Conservation (phyloP, 2,888 invertebrate genomes). For the Pseudococcus viburni region DNA sequence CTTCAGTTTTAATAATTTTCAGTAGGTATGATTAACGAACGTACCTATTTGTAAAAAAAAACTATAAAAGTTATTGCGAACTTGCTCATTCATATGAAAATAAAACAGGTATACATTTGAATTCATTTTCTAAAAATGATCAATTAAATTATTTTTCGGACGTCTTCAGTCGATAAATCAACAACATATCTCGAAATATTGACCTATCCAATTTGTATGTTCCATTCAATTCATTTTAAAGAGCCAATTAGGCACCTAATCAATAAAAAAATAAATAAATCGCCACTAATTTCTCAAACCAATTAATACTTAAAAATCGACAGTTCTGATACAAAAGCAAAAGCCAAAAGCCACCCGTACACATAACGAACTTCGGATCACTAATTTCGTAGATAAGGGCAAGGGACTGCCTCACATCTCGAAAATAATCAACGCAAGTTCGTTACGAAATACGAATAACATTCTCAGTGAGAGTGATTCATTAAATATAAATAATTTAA, state of each 20-base stretch:
- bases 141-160: too few species aligned
- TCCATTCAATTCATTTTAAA: too few species aligned
- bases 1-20: too few species aligned
- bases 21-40: too few species aligned
- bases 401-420: background rate
- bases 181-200: too few species aligned
- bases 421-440: background rate
- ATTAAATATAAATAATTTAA: background rate
- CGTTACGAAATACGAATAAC: conserved; percentile 9
- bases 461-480: conserved; percentile 8
- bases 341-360: background rate
- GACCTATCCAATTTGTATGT: too few species aligned
- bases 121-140: too few species aligned
- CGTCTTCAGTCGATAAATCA: too few species aligned
- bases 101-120: too few species aligned
- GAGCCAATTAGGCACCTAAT: background rate
- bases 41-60: too few species aligned
- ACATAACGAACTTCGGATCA: background rate
- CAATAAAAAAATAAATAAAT: background rate
- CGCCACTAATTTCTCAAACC: background rate
- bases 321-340: background rate
- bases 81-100: too few species aligned
- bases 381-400: background rate
- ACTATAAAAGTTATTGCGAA: too few species aligned
- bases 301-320: background rate